Conservation (phyloP, 2,797 vertebrate genomes). For the Liasis olivaceus region DNA sequence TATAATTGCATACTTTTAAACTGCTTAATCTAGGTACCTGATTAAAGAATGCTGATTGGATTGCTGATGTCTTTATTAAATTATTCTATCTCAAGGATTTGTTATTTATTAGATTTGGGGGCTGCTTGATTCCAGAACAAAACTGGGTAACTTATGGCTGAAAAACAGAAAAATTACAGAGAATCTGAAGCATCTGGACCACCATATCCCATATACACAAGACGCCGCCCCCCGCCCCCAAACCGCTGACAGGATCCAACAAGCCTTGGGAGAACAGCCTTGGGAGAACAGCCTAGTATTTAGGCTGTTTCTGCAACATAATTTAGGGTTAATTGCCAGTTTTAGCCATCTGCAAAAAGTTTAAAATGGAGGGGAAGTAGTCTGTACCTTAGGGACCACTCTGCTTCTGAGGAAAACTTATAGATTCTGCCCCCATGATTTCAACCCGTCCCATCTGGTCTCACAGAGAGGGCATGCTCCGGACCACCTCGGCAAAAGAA, state of each 20-base stretch:
- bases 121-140: background rate
- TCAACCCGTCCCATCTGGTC: too few relatives aligned
- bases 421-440: too few relatives aligned
- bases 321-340: background rate
- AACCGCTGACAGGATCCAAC: background rate
- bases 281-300: background rate
- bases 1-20: background rate
- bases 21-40: background rate
- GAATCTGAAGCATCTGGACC: background rate
- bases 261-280: background rate
- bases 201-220: background rate
- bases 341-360: background rate
- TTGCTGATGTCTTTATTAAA: background rate
- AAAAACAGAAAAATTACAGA: background rate
- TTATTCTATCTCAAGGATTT: background rate
- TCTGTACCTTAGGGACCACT: background rate
- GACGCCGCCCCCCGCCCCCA: background rate
- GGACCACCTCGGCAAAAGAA: too few relatives aligned
- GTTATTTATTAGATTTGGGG: background rate
- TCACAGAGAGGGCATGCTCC: too few relatives aligned
- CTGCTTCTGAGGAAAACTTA: too few relatives aligned
- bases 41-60: background rate
- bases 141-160: background rate
- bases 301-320: background rate
- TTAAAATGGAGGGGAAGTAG: background rate